Evolutionary conservation across 2,888 invertebrate genomes (phyloP), one percentile per base, ranked within the genome.

Genomic region (Dermolepida albohirtum): DNA sequence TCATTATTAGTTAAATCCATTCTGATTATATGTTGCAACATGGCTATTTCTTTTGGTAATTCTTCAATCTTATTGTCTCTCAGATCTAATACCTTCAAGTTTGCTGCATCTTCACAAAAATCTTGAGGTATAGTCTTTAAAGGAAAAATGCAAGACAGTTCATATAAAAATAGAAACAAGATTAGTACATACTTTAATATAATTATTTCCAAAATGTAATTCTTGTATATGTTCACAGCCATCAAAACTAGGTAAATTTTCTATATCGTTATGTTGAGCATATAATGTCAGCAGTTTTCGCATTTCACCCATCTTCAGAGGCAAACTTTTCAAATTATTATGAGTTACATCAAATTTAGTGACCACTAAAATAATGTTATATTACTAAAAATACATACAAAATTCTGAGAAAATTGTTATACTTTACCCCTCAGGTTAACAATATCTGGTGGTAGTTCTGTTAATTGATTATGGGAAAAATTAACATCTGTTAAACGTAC

Each of bases 1-100:
- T 80, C 80, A 80, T 96, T 96, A 82, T 94, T 94, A 8, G 93
- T 91, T 66, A 96, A 83, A 84, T 97, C 96, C 54, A 97, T 87
- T 73, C 95, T 88, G 76, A 93, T 91, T 51, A 96, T 84, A 75
- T 89, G 89, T 75, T 92, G 89, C 64, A 96, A 81, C 70, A 90
- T 83, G 11, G 89, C 88, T 75, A 96, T 89, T 81, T 94, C 92
- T 71, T 93, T 91, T 0, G 96, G 96, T 68, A 97, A 80, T 69
- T 85, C 80, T 76, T 88, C 86, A 50, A 97, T 85, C 83, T 93
- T 89, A 82, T 97, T 97, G 79, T 95, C 93, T 65, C 93, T 86
- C 66, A 97, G 84, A 81, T 93, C 93, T 67, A 96, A 84, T 54
- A 90, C 88, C 82, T 88, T 91, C 68, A 95, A 83, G 76, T 91